A percentile compares a stretch with the other conserved stretches of the same genome.
phyloP scores from a whole-genome alignment of 2,113 vertebrate species.

The Urocitellus parryii region DNA sequence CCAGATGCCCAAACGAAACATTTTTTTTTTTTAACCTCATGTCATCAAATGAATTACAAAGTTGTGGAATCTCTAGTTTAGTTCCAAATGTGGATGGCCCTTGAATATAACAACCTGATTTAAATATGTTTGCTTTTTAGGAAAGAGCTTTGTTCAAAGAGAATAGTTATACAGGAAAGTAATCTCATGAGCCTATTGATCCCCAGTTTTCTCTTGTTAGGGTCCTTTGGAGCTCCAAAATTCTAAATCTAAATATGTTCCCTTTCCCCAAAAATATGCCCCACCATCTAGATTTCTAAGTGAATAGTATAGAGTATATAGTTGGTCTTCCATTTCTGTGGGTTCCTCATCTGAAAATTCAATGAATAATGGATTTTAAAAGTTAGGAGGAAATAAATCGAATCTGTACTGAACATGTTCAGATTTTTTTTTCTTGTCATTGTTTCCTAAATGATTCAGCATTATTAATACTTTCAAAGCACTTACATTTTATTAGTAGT shows the following conservation, averaged over 20 bases:
- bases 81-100: background rate
- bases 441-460: no score
- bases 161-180: background rate
- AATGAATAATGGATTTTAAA: background rate
- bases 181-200: rapidly evolving
- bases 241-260: background rate
- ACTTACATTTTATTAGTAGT: background rate
- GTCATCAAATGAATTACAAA: background rate
- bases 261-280: background rate
- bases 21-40: background rate
- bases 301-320: background rate
- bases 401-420: background rate
- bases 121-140: background rate
- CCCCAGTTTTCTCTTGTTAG: background rate
- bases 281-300: background rate
- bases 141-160: background rate
- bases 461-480: background rate
- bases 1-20: background rate
- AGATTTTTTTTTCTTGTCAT: background rate
- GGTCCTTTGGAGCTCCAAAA: background rate
- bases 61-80: background rate
- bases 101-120: background rate
- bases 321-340: background rate
- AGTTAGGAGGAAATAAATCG: background rate
- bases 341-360: background rate